phyloP scores from a whole-genome alignment of 2,113 vertebrate species.

The Pterophyllum scalare region DNA sequence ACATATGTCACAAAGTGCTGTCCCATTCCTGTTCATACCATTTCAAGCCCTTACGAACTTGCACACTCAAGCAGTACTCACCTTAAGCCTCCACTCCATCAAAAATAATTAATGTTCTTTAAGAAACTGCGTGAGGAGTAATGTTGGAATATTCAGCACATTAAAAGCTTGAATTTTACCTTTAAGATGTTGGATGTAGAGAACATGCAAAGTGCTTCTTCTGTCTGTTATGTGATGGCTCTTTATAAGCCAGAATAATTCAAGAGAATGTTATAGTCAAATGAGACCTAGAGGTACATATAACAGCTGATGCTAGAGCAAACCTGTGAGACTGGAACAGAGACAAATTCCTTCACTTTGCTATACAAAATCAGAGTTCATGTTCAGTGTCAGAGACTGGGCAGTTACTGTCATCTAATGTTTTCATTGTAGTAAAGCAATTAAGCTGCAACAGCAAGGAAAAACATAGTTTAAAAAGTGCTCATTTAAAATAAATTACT shows the following conservation, averaged over 20 bases:
- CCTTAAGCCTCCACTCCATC: too few relatives aligned
- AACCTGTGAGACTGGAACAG: background rate
- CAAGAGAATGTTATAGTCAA: constrained; percentile 22
- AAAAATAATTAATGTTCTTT: too few relatives aligned
- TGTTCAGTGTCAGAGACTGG: constrained; percentile 1
- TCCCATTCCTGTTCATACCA: too few relatives aligned
- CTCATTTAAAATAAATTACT: constrained; percentile 2
- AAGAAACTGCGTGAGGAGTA: too few relatives aligned
- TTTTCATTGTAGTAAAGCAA: background rate
- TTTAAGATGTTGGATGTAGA: background rate
- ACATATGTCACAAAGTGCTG: too few relatives aligned
- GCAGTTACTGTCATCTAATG: constrained; percentile 17
- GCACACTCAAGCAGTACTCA: too few relatives aligned
- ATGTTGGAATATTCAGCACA: too few relatives aligned
- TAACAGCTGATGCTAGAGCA: background rate
- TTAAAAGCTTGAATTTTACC: too few relatives aligned
- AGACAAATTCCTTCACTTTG: constrained; percentile 17
- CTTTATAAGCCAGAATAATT: too few relatives aligned
- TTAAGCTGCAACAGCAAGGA: constrained; percentile 6
- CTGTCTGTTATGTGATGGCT: constrained; percentile 43
- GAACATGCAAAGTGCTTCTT: constrained; percentile 18
- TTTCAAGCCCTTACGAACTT: too few relatives aligned
- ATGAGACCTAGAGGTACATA: constrained; percentile 21
- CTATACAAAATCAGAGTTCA: background rate
- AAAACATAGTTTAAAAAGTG: background rate